A percentile compares a stretch with the other conserved stretches of the same genome.
These are phyloP conservation scores for Psittacula echo DNA, from an alignment of 2,797 vertebrate species.

Conservation along the genomic window DNA sequence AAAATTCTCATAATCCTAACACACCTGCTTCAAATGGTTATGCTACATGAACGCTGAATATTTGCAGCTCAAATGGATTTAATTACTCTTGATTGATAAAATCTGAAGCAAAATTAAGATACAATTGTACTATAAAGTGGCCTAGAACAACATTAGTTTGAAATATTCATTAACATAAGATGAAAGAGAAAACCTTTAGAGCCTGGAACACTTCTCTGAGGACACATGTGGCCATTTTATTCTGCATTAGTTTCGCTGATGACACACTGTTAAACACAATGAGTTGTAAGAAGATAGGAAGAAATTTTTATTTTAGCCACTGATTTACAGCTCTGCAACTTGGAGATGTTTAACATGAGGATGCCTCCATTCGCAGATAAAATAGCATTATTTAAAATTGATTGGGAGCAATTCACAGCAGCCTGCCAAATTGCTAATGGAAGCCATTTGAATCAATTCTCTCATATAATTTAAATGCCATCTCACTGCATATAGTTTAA, in stretches of 20 bases:
- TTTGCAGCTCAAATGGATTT: conserved; percentile 45
- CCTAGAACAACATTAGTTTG: conserved; percentile 11
- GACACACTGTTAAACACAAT: conserved; percentile 57
- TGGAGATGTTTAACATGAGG: conserved; percentile 34
- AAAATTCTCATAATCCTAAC: neutral
- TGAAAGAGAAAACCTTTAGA: neutral
- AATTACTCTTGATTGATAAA: conserved; percentile 54
- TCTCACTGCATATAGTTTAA: conserved; percentile 74
- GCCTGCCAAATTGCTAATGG: conserved; percentile 81
- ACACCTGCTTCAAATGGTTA: neutral
- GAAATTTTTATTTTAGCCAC: conserved; percentile 60
- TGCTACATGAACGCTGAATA: neutral
- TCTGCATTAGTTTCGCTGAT: conserved; percentile 6
- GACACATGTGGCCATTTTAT: neutral
- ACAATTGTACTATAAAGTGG: conserved; percentile 9
- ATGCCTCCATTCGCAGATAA: conserved; percentile 55
- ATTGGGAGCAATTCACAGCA: conserved; percentile 76
- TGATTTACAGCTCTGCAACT: conserved; percentile 58
- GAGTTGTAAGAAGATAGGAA: conserved; percentile 57
- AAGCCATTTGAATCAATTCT: conserved; percentile 81
- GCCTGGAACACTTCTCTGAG: neutral
- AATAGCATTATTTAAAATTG: conserved; percentile 79
- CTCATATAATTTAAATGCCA: conserved; percentile 79
- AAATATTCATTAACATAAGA: conserved; percentile 30
- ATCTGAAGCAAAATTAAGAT: conserved; percentile 44